Base-by-base conservation (phyloP, 2,888 invertebrate species). In the Euzophera pinguis region DNA sequence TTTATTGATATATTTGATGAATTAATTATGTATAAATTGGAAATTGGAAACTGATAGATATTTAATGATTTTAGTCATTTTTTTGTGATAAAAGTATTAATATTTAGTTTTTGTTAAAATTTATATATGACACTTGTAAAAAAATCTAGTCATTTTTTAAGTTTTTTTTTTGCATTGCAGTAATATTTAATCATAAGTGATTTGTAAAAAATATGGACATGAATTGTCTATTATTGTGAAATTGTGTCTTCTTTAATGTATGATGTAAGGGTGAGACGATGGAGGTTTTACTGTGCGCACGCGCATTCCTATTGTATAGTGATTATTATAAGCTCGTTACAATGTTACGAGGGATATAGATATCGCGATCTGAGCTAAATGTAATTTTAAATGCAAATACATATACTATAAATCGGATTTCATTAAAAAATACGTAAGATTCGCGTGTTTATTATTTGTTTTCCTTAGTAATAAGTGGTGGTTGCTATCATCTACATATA, bases 351-450 rank as follows among this genome's bases (percentile, higher is more conserved):
- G 22, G 61, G 58, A 64, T 65, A 58, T 73, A 73, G 68, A 64
- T 62, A 61, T 71, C 55, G 75, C 73, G 66, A 73, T 79, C 76
- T 76, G 81, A 77, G 65, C 62, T 72, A 78, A 79, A 60, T 78
- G 73, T 84, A 81, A 82, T 79, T 81, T 74, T 72, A 73, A 75
- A 74, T 73, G 73, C 75, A 78, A 75, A 63, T 83, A 43, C 43
- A 43, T 42, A 80, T 85, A 84, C 77, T 61, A 77, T 84, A 86
- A 84, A 84, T 84, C 80, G 76, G 77, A 82, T 86, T 88, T 88
- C 83, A 86, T 74, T 83, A 87, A 84, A 86, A 88, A 85, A 87
- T 75, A 81, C 69, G 68, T 72, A 67, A 62, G 58, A 56, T 38
- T 13, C 1, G 35, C 1, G n/a, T 38, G n/a, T 38, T 38, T 38